Conservation (phyloP, 2,113 vertebrate species). For the Miniopterus natalensis region DNA sequence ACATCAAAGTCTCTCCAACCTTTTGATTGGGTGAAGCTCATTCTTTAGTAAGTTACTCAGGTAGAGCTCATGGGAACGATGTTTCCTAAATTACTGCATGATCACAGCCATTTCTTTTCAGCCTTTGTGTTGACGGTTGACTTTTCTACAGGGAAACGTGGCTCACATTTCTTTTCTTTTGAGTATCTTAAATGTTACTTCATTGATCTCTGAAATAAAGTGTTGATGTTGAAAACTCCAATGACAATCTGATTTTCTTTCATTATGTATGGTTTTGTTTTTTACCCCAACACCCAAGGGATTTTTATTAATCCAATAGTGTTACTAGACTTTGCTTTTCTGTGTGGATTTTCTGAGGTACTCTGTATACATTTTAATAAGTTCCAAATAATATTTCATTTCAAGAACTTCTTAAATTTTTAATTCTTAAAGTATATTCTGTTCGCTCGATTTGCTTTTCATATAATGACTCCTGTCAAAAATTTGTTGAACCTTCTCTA, state of each 20-base stretch:
- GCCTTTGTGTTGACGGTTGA: neutral
- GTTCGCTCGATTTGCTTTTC: neutral
- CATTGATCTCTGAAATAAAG: neutral
- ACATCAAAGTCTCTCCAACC: neutral
- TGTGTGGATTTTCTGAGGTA: neutral
- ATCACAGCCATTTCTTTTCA: neutral
- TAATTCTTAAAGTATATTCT: neutral
- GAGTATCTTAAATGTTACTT: neutral
- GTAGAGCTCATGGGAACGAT: neutral
- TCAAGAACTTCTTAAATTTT: neutral
- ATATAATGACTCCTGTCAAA: neutral
- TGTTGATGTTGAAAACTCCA: neutral
- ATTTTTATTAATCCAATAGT: neutral
- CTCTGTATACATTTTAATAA: neutral
- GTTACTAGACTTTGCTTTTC: neutral
- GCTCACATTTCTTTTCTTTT: constrained; percentile 1
- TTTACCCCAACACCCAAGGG: neutral
- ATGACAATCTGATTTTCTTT: neutral
- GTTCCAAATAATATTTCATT: neutral
- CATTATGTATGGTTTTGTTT: neutral
- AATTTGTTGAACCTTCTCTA: neutral
- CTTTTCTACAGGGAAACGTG: neutral
- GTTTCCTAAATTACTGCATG: neutral
- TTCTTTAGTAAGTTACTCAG: neutral
- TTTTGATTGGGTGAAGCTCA: neutral